These are phyloP conservation scores for Limnephilus rhombicus DNA, from an alignment of 2,888 invertebrate genomes.

Conservation along the genomic window DNA sequence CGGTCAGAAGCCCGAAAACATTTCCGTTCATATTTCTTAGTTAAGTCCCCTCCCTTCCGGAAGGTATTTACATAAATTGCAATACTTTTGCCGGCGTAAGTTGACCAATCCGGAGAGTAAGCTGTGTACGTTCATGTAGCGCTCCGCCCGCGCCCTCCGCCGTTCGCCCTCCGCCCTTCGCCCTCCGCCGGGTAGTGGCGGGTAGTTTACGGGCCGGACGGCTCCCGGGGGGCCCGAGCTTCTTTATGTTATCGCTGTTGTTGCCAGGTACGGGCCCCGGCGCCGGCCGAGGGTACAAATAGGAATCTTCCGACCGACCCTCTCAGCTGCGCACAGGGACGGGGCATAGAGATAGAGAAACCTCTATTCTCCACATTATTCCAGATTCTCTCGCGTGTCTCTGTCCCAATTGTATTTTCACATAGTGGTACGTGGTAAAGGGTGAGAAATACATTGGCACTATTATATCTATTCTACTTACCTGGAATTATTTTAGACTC, in stretches of 20 bases:
- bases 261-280: slow-evolving; percentile 49
- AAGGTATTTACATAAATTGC: slow-evolving; percentile 42
- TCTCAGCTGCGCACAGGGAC: not conserved
- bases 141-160: slow-evolving; percentile 2
- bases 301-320: not conserved
- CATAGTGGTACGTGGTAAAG: not conserved
- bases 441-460: not conserved
- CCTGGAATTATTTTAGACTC: not conserved
- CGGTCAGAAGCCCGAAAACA: not conserved
- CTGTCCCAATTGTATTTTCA: not conserved
- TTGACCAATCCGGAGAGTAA: slow-evolving; percentile 40
- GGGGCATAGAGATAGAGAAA: no score
- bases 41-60: not conserved
- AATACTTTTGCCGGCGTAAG: slow-evolving; percentile 3
- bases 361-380: no score
- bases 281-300: not conserved
- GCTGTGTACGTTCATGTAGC: not conserved
- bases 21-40: not conserved
- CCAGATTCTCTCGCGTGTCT: not conserved
- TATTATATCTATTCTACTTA: not conserved
- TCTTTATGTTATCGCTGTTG: slow-evolving; percentile 66
- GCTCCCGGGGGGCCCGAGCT: slow-evolving; percentile 62
- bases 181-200: not conserved
- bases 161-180: not conserved
- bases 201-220: slow-evolving; percentile 59